Base-by-base conservation (phyloP, 2,888 invertebrate genomes). In the Acleris cristana region DNA sequence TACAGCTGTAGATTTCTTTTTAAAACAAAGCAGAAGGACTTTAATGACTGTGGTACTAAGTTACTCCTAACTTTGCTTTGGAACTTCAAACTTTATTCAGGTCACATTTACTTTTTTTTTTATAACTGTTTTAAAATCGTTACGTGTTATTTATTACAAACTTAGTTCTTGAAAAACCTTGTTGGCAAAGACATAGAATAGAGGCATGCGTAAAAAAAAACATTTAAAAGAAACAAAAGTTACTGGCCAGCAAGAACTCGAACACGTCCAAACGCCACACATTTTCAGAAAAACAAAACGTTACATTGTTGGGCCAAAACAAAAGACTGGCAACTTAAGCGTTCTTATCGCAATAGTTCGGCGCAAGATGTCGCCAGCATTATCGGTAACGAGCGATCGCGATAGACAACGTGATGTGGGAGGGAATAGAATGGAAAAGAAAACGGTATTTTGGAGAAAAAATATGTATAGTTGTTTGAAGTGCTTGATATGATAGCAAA, bases 331-430 rank as follows among this genome's bases (percentile, higher is more conserved):
- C 65, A 65, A 65, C 49, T 53, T 66, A 69, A 68, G 71, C 70
- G 72, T 69, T 70, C 69, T 71, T 72, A 73, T 66, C 69, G 67
- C 60, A 61, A 68, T 72, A 76, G 70, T 70, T 73, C 74, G 73
- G 69, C 79, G 77, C 84, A 85, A 83, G 79, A 84, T 85, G 85
- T 84, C 83, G 81, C 82, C 74, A 70, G 73, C 85, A 79, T 83
- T 85, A 87, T 86, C 86, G 73, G 78, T 84, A 84, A 85, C 85
- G 82, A 85, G 83, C 79, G 79, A 85, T 87, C 83, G 74, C 73
- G 69, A 69, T 69, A 78, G 81, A 82, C 80, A 78, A 71, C 63
- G 67, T 65, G 63, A 57, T 58, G 52, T 58, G 67, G 58, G 48
- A 58, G 58, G 62, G 53, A 58, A 63, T 53, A 58, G 34, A 51